Percentiles rank a stretch among this genome's conserved stretches.
phyloP scores from a whole-genome alignment of 2,797 vertebrate species.

The Syngnathus acus region DNA sequence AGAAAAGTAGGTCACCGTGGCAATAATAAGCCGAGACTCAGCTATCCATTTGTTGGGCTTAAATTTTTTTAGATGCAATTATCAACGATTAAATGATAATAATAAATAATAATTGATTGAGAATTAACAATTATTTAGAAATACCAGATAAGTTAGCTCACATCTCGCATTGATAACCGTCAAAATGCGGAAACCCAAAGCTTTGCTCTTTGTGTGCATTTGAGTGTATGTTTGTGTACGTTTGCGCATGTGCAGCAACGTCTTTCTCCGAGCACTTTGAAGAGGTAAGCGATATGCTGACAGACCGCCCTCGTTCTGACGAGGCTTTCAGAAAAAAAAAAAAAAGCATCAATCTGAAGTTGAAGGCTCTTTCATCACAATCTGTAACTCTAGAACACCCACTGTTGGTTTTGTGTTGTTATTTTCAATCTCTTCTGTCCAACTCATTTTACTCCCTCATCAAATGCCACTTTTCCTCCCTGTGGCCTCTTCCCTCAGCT shows the following conservation, averaged over 20 bases:
- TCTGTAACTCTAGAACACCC: neutral
- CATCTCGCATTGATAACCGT: slow-evolving; percentile 23
- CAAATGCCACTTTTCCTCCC: slow-evolving; percentile 30
- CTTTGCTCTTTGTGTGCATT: slow-evolving; percentile 9
- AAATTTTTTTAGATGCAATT: neutral
- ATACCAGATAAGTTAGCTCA: slow-evolving; percentile 30
- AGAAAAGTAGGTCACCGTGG: neutral
- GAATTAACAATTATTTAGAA: neutral
- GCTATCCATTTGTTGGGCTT: neutral
- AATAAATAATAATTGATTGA: no score
- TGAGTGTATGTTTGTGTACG: slow-evolving; percentile 14
- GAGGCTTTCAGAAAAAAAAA: neutral
- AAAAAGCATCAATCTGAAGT: slow-evolving; percentile 3
- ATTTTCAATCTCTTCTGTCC: slow-evolving; percentile 19
- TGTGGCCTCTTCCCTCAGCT: slow-evolving; percentile 62
- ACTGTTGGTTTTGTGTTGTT: neutral
- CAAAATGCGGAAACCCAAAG: slow-evolving; percentile 23
- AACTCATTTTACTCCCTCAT: slow-evolving; percentile 29
- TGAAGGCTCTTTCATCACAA: neutral
- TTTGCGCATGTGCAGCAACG: slow-evolving; percentile 10
- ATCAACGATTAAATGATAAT: no score
- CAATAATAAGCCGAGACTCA: neutral
- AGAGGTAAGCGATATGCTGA: slow-evolving; percentile 30
- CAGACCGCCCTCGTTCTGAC: slow-evolving; percentile 1
- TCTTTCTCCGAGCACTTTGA: slow-evolving; percentile 15